phyloP scores from a whole-genome alignment of 1,140 invertebrate genomes.

The Uloborus diversus region DNA sequence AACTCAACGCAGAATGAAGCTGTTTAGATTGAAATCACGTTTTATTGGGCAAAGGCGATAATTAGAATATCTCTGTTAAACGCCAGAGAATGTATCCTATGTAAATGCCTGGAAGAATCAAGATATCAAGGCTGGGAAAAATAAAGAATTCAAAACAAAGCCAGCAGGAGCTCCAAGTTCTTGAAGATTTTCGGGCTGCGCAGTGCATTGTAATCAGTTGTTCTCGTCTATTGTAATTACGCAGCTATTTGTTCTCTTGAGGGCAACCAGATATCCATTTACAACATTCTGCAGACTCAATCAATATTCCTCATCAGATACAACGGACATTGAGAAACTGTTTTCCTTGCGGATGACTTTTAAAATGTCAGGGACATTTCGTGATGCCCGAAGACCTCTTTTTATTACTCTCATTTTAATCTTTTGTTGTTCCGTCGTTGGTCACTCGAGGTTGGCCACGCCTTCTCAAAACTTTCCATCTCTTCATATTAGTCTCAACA shows the following conservation, averaged over 20 bases:
- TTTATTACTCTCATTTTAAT: not conserved
- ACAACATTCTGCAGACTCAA: conserved; percentile 40
- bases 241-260: conserved; percentile 43
- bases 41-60: conserved; percentile 53
- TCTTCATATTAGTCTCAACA: too few species aligned
- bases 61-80: conserved; percentile 14
- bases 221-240: conserved; percentile 41
- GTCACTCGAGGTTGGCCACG: conserved; percentile 5
- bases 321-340: conserved; percentile 12
- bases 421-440: conserved; percentile 33
- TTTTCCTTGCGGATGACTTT: conserved; percentile 25
- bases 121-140: conserved; percentile 50
- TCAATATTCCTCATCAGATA: conserved; percentile 52
- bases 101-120: conserved; percentile 10
- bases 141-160: not conserved
- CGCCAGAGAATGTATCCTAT: not conserved
- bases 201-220: conserved; percentile 6
- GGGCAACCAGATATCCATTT: conserved; percentile 40
- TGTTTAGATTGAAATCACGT: conserved; percentile 51
- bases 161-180: not conserved
- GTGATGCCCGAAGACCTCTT: conserved; percentile 24
- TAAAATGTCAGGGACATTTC: conserved; percentile 48
- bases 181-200: not conserved
- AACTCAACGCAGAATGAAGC: conserved; percentile 14
- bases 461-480: too few species aligned